Percentiles rank a stretch among this genome's conserved stretches.
These are phyloP conservation scores for Euleptes europaea DNA, from an alignment of 2,113 vertebrate genomes.

Conservation along the genomic window DNA sequence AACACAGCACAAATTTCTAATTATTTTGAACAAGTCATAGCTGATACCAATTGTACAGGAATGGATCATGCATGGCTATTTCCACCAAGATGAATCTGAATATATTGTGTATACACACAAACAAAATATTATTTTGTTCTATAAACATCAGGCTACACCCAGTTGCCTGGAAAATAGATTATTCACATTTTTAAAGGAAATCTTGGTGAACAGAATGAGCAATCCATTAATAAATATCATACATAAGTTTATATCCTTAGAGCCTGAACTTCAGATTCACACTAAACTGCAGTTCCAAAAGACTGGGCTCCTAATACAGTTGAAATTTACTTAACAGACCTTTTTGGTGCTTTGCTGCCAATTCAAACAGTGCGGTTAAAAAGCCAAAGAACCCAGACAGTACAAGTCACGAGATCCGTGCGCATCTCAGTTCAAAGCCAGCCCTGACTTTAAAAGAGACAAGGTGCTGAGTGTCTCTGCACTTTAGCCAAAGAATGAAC, in stretches of 20 bases:
- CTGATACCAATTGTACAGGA: slow-evolving; percentile 33
- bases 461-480: slow-evolving; percentile 47
- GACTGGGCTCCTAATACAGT: slow-evolving; percentile 4
- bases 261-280: slow-evolving; percentile 26
- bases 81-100: slow-evolving; percentile 20
- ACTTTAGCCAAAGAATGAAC: slow-evolving; percentile 45
- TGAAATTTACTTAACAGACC: slow-evolving; percentile 29
- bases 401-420: neutral
- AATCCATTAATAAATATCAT: neutral
- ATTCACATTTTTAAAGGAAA: slow-evolving; percentile 10
- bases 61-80: slow-evolving; percentile 16
- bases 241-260: neutral
- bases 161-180: slow-evolving; percentile 13
- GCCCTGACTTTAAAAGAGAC: slow-evolving; percentile 49
- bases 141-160: slow-evolving; percentile 20
- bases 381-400: slow-evolving; percentile 36
- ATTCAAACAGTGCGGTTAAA: slow-evolving; percentile 39
- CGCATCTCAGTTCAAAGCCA: slow-evolving; percentile 45
- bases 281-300: slow-evolving; percentile 16
- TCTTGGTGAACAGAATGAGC: neutral
- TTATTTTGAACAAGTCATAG: slow-evolving; percentile 26
- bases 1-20: neutral
- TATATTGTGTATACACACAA: neutral
- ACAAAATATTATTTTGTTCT: slow-evolving; percentile 16
- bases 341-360: slow-evolving; percentile 11